Percentiles rank a stretch among this genome's conserved stretches.
Conservation (phyloP, 2,113 vertebrate genomes). For the Phodopus roborovskii region DNA sequence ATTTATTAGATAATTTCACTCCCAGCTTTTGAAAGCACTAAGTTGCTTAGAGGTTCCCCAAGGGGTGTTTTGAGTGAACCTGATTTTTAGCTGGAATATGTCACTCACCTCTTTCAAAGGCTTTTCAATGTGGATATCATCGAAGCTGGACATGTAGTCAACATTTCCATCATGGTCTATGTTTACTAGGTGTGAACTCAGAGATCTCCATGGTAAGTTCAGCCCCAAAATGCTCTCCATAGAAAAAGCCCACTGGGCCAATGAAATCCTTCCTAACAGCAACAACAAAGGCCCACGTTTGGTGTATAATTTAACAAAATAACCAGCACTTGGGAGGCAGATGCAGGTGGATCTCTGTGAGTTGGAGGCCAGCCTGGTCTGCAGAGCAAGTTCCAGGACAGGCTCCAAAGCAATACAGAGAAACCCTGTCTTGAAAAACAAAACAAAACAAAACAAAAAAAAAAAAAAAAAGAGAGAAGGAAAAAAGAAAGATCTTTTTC, state of each 20-base stretch:
- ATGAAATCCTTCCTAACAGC: constrained; percentile 89
- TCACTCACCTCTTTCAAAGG: constrained; percentile 90
- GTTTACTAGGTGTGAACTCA: constrained; percentile 88
- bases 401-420: background rate
- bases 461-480: background rate
- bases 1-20: background rate
- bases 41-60: background rate
- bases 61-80: background rate
- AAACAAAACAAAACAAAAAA: no score
- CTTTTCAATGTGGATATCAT: constrained; percentile 88
- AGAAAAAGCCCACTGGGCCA: constrained; percentile 91
- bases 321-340: background rate
- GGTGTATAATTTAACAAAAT: constrained; percentile 31
- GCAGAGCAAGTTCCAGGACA: background rate
- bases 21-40: constrained; percentile 45
- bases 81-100: background rate
- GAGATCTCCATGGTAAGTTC: constrained; percentile 95
- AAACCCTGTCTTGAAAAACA: background rate
- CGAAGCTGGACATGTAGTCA: constrained; percentile 93
- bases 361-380: background rate
- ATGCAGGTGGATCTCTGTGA: background rate
- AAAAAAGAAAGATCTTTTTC: background rate
- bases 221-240: constrained; percentile 92
- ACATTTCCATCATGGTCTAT: constrained; percentile 87
- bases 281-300: constrained; percentile 34